phyloP scores from a whole-genome alignment of 2,888 invertebrate species.

The Morpho helenor region DNA sequence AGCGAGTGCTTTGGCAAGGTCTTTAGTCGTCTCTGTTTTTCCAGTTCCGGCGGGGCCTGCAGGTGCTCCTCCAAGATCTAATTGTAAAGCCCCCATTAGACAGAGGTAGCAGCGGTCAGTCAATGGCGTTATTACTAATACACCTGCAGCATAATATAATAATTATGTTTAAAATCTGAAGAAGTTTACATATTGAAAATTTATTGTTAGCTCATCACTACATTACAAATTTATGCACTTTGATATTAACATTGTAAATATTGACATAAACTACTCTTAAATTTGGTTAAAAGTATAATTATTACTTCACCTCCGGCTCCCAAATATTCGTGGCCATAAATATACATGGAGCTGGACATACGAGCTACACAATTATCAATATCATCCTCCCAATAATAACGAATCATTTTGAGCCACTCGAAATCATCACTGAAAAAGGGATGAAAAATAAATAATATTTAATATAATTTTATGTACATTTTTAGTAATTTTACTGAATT shows the following conservation, averaged over 20 bases:
- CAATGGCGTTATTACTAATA: slow-evolving; percentile 92
- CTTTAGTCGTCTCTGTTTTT: slow-evolving; percentile 95
- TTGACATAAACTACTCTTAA: too few relatives aligned
- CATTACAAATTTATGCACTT: too few relatives aligned
- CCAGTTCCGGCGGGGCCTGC: slow-evolving; percentile 93
- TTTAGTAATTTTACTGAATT: too few relatives aligned
- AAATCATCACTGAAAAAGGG: slow-evolving; percentile 81
- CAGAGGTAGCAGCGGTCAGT: slow-evolving; percentile 94
- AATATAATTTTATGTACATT: too few relatives aligned
- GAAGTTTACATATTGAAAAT: too few relatives aligned
- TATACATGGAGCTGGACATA: slow-evolving; percentile 91
- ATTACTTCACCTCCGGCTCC: slow-evolving; percentile 83
- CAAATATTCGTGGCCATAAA: slow-evolving; percentile 94
- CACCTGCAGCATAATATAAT: slow-evolving; percentile 53
- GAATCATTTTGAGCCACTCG: slow-evolving; percentile 94
- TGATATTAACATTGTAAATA: too few relatives aligned
- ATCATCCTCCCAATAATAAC: slow-evolving; percentile 91
- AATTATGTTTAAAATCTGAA: neutral
- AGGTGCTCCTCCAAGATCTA: slow-evolving; percentile 93
- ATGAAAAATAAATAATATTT: slow-evolving; percentile 9
- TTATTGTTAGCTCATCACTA: too few relatives aligned
- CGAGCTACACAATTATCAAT: slow-evolving; percentile 88
- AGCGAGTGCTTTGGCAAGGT: slow-evolving; percentile 91
- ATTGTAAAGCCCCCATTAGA: slow-evolving; percentile 92
- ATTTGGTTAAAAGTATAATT: neutral